Evolutionary conservation across 2,888 invertebrate genomes (phyloP), one percentile per base, ranked within the genome.

Genomic region (Falcaria lacertinaria): DNA sequence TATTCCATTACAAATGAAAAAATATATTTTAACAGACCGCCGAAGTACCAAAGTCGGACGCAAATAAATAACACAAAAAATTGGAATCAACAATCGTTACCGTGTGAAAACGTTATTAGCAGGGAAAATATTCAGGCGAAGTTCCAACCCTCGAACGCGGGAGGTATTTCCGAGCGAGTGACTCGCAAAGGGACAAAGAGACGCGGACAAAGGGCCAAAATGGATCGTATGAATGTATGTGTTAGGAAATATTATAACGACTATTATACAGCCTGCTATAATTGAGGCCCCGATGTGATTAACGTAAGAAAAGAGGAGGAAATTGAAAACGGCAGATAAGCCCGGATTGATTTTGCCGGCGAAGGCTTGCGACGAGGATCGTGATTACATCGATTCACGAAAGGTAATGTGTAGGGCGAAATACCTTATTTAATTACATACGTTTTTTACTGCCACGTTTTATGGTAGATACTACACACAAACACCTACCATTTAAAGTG

Each of bases 101-200:
- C 37, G 15, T 37, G 14, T 37, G 22, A 37, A 15, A 25, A 7
- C 37, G 25, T 37, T 39, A 19, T 39, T 33, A 19, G 33, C 33
- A 13, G 11, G 16, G 17, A 33, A n/a, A 39, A 33, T 39, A 33
- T 39, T 19, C 14, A n/a, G n/a, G n/a, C n/a, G n/a, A n/a, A n/a
- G 33, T 45, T 53, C 39, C 57, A 50, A 57, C 54, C 54, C 46
- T 50, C 17, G 8, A 15, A 3, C 42, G 36, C 39, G 41, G 55
- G 51, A 56, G 54, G 54, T 58, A 55, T 62, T 64, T 64, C 52
- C 60, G 48, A 54, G 50, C 52, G 57, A 62, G 44, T 44, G 60
- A 44, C 42, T 51, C 48, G 51, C 53, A 57, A 61, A 64, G 54
- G 65, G 60, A 66, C 60, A 63, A 68, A 68, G 50, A 16, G 44